Percentiles rank a stretch among this genome's conserved stretches.
These are phyloP conservation scores for Teleogryllus oceanicus DNA, from an alignment of 2,888 invertebrate species.

Conservation along the genomic window DNA sequence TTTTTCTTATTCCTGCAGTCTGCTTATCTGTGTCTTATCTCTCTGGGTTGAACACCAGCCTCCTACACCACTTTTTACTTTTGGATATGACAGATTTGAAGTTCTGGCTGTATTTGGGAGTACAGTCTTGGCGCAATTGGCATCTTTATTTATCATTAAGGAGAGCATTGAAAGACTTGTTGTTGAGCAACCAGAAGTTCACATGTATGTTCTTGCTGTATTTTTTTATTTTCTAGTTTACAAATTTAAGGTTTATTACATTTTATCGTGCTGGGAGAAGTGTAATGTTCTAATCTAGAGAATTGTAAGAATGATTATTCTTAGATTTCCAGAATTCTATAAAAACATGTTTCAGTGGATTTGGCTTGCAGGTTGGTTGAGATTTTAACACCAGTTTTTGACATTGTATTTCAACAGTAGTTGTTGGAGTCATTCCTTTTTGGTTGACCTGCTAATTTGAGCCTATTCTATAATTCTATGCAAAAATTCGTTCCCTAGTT, in stretches of 20 bases:
- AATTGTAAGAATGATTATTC: too few relatives aligned
- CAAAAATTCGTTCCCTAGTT: too few relatives aligned
- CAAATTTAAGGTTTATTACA: background rate
- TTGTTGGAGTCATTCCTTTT: too few relatives aligned
- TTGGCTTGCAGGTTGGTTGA: too few relatives aligned
- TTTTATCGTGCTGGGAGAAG: background rate
- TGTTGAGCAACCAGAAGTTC: slow-evolving; percentile 37
- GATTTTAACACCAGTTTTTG: too few relatives aligned
- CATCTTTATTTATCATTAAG: slow-evolving; percentile 36
- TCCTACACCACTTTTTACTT: slow-evolving; percentile 30
- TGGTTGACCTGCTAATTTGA: too few relatives aligned
- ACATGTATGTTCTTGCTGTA: slow-evolving; percentile 32
- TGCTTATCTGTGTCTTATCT: slow-evolving; percentile 35
- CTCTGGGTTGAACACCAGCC: slow-evolving; percentile 32
- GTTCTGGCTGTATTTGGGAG: slow-evolving; percentile 37
- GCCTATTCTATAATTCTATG: too few relatives aligned
- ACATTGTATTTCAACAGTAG: too few relatives aligned
- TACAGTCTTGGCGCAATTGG: slow-evolving; percentile 36
- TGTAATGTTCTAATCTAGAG: too few relatives aligned
- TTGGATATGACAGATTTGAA: slow-evolving; percentile 38
- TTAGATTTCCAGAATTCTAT: too few relatives aligned
- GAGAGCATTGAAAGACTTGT: slow-evolving; percentile 36
- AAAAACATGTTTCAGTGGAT: too few relatives aligned
- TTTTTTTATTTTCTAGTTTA: background rate
- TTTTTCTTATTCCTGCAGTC: slow-evolving; percentile 28